phyloP scores from a whole-genome alignment of 2,888 invertebrate species.

The Diaprepes abbreviatus region DNA sequence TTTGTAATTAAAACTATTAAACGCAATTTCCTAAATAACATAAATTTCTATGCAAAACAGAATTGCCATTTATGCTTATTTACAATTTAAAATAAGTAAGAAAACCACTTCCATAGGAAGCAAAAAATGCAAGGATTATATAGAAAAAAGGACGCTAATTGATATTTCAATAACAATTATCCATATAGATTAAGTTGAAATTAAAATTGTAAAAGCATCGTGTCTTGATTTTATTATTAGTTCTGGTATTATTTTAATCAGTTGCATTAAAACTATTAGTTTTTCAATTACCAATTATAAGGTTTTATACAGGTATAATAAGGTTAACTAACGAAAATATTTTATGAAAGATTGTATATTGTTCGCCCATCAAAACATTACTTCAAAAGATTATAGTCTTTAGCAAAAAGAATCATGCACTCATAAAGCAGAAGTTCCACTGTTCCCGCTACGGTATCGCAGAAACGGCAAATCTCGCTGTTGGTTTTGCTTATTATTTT shows the following conservation, averaged over 20 bases:
- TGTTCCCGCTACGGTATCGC: no score
- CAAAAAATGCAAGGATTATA: conserved; percentile 39
- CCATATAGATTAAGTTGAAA: conserved; percentile 20
- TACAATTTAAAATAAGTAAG: conserved; percentile 18
- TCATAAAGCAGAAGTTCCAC: no score
- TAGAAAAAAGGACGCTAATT: conserved; percentile 41
- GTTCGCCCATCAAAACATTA: no score
- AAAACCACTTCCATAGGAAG: conserved; percentile 21
- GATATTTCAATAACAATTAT: conserved; percentile 28
- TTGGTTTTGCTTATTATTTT: no score
- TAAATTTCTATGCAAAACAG: conserved; percentile 22
- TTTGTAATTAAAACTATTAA: conserved; percentile 11
- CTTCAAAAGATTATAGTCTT: no score
- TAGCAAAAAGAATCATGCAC: no score
- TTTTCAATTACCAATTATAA: neutral
- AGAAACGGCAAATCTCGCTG: no score
- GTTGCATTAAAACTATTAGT: neutral
- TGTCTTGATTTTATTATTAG: conserved; percentile 22
- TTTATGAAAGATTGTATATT: no score
- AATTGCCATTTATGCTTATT: conserved; percentile 10
- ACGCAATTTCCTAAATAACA: conserved; percentile 16
- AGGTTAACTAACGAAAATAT: no score
- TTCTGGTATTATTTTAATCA: conserved; percentile 9
- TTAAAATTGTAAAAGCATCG: conserved; percentile 17
- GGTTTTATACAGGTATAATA: neutral